A percentile compares a stretch with the other conserved stretches of the same genome.
Evolutionary conservation across 2,113 vertebrate species (phyloP).

Genomic region (Micromys minutus): DNA sequence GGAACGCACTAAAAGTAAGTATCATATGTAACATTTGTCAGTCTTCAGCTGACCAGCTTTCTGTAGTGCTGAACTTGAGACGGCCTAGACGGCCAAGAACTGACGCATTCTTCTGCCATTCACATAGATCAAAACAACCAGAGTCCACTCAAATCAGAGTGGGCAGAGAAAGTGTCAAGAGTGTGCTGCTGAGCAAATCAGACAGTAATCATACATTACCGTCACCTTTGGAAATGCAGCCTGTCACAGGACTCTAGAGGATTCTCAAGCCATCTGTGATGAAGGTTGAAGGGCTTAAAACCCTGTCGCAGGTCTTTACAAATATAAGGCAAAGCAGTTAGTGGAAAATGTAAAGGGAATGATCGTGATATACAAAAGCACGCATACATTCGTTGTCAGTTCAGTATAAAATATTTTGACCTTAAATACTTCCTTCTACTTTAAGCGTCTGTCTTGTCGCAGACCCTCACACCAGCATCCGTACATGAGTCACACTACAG

Average conservation of each 20-base stretch:
- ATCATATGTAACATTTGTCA: conserved; percentile 51
- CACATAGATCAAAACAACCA: neutral
- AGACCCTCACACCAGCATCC: neutral
- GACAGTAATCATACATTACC: neutral
- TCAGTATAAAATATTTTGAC: conserved; percentile 32
- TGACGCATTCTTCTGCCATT: neutral
- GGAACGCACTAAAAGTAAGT: conserved; percentile 93
- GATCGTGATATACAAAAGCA: neutral
- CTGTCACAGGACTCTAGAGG: neutral
- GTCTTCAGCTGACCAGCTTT: conserved; percentile 32
- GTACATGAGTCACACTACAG: neutral
- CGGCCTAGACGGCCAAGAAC: neutral
- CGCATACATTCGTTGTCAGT: neutral
- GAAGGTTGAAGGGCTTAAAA: neutral
- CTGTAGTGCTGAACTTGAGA: neutral
- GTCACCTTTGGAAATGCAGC: neutral
- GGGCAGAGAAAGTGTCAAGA: neutral
- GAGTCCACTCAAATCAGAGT: neutral
- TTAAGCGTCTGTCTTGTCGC: neutral
- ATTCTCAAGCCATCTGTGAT: neutral
- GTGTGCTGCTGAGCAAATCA: neutral
- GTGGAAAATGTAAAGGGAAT: neutral
- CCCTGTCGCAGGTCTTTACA: neutral
- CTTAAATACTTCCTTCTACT: neutral
- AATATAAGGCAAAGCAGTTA: neutral